Evolutionary conservation across 2,888 invertebrate genomes (phyloP), one percentile per base, ranked within the genome.

Genomic region (Ctenicera cuprea): DNA sequence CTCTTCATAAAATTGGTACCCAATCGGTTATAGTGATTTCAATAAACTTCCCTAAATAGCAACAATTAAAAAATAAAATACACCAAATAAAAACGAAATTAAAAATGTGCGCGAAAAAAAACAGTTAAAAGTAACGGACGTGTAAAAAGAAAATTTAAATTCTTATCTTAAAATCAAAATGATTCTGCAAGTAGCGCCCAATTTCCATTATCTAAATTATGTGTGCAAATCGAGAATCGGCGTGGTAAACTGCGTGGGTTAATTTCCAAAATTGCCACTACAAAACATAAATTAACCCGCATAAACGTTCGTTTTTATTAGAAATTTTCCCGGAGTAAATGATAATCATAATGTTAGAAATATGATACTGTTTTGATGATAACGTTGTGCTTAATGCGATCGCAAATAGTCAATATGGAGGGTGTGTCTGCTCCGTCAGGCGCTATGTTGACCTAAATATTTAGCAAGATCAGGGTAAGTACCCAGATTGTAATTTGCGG

Each of bases 401-500:
- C 66, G 67, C 74, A 71, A 72, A 68, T 74, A 74, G 77, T 77
- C 76, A 72, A 74, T 77, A 74, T 64, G 77, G 77, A 77, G 77
- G 77, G 77, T 77, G 77, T 77, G 77, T 77, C 77, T 77, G 70
- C 65, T 67, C 74, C 64, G 74, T 62, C 75, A 76, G 69, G 73
- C 73, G 71, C 66, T 76, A 73, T 63, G 75, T 70, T 77, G 77
- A 77, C 77, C 77, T 77, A 77, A 77, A 77, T 77, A 70, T 76
- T 64, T 65, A 67, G 48, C 66, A 59, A 20, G 57, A 67, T 69
- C 67, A 67, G 77, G 75, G 77, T 73, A 76, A 76, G 76, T 76
- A 64, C 22, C 38, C 30, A 26, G 18, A 64, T 48, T 64, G 30
- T 64, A 48, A 48, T 41, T 38, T 62, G 3, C 7, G 14, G 1